phyloP scores from a whole-genome alignment of 2,888 invertebrate genomes.

The Pollenia angustigena region DNA sequence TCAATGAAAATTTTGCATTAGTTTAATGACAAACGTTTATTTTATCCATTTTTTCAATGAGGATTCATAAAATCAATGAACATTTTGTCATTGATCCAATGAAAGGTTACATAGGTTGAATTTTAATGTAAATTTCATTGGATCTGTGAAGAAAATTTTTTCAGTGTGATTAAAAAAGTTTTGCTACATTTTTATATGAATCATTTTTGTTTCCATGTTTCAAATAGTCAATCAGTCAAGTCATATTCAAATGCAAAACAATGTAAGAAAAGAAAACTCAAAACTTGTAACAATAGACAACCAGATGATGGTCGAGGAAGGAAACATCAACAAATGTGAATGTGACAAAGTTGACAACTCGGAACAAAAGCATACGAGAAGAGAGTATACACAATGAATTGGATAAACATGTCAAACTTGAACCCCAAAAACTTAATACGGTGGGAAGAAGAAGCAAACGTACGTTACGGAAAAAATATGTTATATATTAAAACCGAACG shows the following conservation, averaged over 20 bases:
- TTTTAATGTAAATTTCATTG: no score
- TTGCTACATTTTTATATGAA: neutral
- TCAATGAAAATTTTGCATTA: no score
- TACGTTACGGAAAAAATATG: neutral
- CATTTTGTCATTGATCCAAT: no score
- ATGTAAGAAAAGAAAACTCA: conserved; percentile 32
- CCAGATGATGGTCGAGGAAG: conserved; percentile 62
- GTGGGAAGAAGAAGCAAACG: neutral
- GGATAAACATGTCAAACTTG: conserved; percentile 19
- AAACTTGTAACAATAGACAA: conserved; percentile 60
- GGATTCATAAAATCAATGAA: no score
- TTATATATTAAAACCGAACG: no score
- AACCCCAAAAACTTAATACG: neutral
- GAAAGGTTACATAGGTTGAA: no score
- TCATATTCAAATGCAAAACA: conserved; percentile 53
- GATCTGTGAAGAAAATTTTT: no score
- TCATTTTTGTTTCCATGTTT: conserved; percentile 30
- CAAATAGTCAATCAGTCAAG: conserved; percentile 51
- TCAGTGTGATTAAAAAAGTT: no score
- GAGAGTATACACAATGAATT: conserved; percentile 6
- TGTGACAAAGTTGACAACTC: conserved; percentile 55
- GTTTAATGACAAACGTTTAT: no score
- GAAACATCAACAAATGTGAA: conserved; percentile 66
- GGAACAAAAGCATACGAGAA: conserved; percentile 4
- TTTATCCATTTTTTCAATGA: no score